A percentile compares a stretch with the other conserved stretches of the same genome.
Evolutionary conservation across 1,140 invertebrate species (phyloP).

Genomic region (Drosophila simulans): DNA sequence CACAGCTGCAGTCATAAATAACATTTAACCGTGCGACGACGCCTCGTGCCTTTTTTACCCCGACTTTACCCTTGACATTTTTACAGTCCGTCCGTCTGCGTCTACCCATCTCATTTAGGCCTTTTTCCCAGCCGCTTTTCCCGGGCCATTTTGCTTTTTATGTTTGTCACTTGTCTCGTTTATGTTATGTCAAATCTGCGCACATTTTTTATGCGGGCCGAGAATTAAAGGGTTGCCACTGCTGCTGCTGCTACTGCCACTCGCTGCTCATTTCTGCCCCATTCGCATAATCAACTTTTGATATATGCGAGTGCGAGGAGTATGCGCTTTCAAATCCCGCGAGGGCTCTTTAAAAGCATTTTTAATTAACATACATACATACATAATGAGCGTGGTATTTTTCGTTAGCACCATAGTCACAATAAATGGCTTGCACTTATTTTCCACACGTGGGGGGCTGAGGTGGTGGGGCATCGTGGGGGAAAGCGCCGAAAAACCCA

Average conservation of each 20-base stretch:
- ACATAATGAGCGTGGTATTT: conserved; percentile 69
- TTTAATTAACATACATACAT: conserved; percentile 82
- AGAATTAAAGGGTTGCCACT: conserved; percentile 46
- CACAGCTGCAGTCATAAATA: conserved; percentile 73
- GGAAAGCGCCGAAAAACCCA: not conserved
- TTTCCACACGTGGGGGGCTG: conserved; percentile 10
- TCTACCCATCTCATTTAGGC: conserved; percentile 66
- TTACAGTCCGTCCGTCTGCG: conserved; percentile 57
- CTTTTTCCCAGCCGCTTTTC: conserved; percentile 36
- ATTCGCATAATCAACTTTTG: conserved; percentile 79
- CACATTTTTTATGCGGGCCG: conserved; percentile 63
- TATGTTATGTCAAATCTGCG: conserved; percentile 77
- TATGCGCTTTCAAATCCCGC: conserved; percentile 74
- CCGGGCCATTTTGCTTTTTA: conserved; percentile 46
- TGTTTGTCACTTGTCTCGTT: conserved; percentile 79
- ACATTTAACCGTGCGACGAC: conserved; percentile 62
- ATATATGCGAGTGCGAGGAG: conserved; percentile 62
- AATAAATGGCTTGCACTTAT: conserved; percentile 69
- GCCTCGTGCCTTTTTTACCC: conserved; percentile 23
- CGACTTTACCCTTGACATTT: conserved; percentile 73
- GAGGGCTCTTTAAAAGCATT: conserved; percentile 78
- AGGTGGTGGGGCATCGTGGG: too few species aligned
- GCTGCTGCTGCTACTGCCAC: not conserved
- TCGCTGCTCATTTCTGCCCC: conserved; percentile 32
- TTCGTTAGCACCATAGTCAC: conserved; percentile 52